These are phyloP conservation scores for Ctenodactylus gundi DNA, from an alignment of 2,113 vertebrate genomes.

Conservation along the genomic window DNA sequence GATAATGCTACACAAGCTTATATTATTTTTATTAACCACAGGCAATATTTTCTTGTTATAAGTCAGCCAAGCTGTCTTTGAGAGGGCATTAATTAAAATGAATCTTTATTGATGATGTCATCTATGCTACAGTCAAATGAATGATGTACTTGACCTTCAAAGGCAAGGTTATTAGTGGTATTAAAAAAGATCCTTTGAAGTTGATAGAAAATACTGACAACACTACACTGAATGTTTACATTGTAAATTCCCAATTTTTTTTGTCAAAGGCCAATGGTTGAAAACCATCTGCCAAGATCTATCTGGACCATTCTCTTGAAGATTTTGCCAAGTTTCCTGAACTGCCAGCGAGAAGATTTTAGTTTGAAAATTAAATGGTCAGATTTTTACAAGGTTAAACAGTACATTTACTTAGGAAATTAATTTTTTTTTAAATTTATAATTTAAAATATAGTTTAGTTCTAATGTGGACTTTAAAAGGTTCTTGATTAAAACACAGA, in stretches of 20 bases:
- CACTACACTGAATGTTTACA: not conserved
- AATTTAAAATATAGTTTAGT: not conserved
- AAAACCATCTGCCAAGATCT: conserved; percentile 12
- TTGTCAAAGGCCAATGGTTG: conserved; percentile 45
- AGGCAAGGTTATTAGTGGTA: not conserved
- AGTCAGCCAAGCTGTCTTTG: not conserved
- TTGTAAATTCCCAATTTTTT: not conserved
- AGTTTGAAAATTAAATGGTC: not conserved
- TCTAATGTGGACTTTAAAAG: conserved; percentile 7
- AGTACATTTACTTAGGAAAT: not conserved
- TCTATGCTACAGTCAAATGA: not conserved
- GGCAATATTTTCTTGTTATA: not conserved
- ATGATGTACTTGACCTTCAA: conserved; percentile 36
- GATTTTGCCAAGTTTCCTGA: not conserved
- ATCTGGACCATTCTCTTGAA: not conserved
- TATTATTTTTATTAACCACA: not conserved
- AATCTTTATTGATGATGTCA: conserved; percentile 42
- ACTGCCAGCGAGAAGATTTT: not conserved
- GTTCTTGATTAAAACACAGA: conserved; percentile 26
- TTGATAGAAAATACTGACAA: conserved; percentile 6
- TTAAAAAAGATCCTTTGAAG: not conserved
- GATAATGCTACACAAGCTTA: not conserved
- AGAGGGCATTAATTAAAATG: not conserved
- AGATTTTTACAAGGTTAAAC: not conserved
- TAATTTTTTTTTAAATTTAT: not conserved